phyloP scores from a whole-genome alignment of 2,888 invertebrate species.

The Allygus modestus region DNA sequence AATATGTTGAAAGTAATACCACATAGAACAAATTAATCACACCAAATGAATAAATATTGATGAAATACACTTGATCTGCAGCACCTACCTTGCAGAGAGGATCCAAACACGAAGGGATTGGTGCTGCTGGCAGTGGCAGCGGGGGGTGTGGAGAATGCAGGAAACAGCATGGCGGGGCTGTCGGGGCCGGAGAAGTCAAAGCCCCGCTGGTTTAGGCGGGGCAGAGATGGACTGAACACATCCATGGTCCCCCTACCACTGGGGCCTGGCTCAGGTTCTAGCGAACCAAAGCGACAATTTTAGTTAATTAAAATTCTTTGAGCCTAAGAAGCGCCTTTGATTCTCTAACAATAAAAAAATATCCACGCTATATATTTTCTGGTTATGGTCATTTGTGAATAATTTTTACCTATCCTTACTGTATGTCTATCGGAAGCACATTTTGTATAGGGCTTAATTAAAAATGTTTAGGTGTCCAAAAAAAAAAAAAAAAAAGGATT shows the following conservation, averaged over 20 bases:
- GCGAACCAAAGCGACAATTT: background rate
- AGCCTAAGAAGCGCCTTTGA: background rate
- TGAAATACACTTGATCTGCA: too few species aligned
- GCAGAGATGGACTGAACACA: background rate
- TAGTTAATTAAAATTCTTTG: background rate
- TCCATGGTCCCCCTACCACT: background rate
- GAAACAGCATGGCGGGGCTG: constrained; percentile 53
- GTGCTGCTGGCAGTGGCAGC: constrained; percentile 68
- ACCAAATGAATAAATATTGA: too few species aligned
- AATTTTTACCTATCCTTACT: too few species aligned
- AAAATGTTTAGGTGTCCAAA: too few species aligned
- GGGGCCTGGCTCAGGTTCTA: constrained; percentile 22
- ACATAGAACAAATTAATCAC: too few species aligned
- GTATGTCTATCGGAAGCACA: too few species aligned
- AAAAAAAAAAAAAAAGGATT: too few species aligned
- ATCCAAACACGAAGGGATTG: constrained; percentile 76
- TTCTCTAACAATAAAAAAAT: too few species aligned
- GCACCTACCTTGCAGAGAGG: constrained; percentile 61
- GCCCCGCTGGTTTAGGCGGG: constrained; percentile 44
- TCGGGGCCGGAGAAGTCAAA: constrained; percentile 63
- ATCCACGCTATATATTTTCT: too few species aligned
- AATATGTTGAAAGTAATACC: too few species aligned
- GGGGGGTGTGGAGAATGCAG: constrained; percentile 60
- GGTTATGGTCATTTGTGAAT: too few species aligned
- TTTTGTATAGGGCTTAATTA: too few species aligned